Evolutionary conservation across 2,113 vertebrate genomes (phyloP).

Genomic region (Galbula dea): DNA sequence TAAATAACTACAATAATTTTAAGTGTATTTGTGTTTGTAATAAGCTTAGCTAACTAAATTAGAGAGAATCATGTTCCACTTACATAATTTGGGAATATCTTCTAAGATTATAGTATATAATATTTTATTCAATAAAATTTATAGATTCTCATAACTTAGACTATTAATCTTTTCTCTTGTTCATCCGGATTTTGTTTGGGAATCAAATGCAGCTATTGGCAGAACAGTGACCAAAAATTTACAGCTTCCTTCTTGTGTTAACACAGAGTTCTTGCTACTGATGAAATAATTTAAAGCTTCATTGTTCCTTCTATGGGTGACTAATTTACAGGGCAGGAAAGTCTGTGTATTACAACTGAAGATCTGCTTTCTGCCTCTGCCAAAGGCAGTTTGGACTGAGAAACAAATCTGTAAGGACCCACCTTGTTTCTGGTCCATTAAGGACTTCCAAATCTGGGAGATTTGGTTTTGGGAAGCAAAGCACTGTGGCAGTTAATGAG

Average conservation of each 20-base stretch:
- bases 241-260: constrained; percentile 16
- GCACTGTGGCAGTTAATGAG: neutral
- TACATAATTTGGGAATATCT: neutral
- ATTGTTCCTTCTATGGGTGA: neutral
- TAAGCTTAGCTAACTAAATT: neutral
- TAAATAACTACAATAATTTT: neutral
- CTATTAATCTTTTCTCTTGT: neutral
- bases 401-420: neutral
- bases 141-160: neutral
- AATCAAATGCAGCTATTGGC: neutral
- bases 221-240: neutral
- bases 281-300: neutral
- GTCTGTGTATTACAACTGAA: neutral
- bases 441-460: neutral
- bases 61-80: neutral
- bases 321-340: neutral
- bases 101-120: neutral
- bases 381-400: neutral
- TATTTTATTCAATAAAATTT: neutral
- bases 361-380: neutral
- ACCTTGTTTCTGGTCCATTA: neutral
- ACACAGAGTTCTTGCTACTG: neutral
- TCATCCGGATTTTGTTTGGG: neutral
- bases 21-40: neutral
- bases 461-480: neutral